Evolutionary conservation across 2,888 invertebrate genomes (phyloP).

Genomic region (Diachrysia chrysitis): DNA sequence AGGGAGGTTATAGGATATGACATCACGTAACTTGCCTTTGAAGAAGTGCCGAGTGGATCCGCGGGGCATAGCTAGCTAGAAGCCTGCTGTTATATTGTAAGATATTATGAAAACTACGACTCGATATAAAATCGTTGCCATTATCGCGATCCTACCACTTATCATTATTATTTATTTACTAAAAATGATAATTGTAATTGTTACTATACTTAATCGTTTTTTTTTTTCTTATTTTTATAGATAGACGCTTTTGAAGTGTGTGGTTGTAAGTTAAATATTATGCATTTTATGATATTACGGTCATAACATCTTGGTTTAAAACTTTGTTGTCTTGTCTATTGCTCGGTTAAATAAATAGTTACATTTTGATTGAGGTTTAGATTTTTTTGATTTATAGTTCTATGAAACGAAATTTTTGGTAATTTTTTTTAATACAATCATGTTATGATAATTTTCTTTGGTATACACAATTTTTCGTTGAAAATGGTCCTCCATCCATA

Average conservation of each 20-base stretch:
- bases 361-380: neutral
- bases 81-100: neutral
- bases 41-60: too few relatives aligned
- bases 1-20: too few relatives aligned
- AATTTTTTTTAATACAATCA: neutral
- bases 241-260: constrained; percentile 54
- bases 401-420: neutral
- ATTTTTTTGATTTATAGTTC: neutral
- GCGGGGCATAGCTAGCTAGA: too few relatives aligned
- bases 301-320: constrained; percentile 18
- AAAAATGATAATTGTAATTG: constrained; percentile 47
- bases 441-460: too few relatives aligned
- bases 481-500: neutral
- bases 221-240: constrained; percentile 56
- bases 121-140: constrained; percentile 44
- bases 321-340: constrained; percentile 45
- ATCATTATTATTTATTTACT: constrained; percentile 56
- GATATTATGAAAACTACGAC: constrained; percentile 16
- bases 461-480: too few relatives aligned
- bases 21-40: too few relatives aligned
- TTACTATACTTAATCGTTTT: constrained; percentile 52
- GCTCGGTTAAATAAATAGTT: neutral
- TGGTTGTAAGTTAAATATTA: constrained; percentile 53
- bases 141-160: constrained; percentile 46
- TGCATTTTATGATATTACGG: constrained; percentile 52